Evolutionary conservation across 1,140 invertebrate genomes (phyloP), one percentile per base, ranked within the genome.

Genomic region (Zeugodacus cucurbitae): DNA sequence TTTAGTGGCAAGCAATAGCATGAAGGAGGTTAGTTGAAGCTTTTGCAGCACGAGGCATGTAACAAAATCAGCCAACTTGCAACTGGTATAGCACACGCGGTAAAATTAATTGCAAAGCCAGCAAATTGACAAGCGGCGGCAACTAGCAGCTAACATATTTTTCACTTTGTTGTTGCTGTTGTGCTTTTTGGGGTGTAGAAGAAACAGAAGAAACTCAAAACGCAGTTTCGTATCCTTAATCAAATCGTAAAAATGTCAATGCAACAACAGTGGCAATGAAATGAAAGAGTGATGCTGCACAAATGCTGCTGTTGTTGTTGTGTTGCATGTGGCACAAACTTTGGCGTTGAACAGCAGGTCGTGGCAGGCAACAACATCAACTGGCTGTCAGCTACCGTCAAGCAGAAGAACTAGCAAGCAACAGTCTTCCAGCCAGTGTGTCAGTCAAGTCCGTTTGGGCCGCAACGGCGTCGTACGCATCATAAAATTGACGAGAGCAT

Each of bases 231-330:
- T n/a, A 74, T 74, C 67, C 67, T 74, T 74, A 74, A 74, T 74
- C 67, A 74, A 74, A 41, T 74, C 67, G 67, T 74, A 37, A 74
- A 74, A n/a, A 74, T 74, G 67, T 74, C 67, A 74, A 74, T 74
- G 67, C 67, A 20, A n/a, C 67, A 74, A 74, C 67, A 74, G 67
- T 74, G 67, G 67, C 67, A 74, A 74, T 74, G 67, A 74, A 74
- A 74, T 22, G 32, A 74, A 74, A 41, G 41, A 74, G 32, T 37
- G 20, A 74, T 74, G 67, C 34, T 34, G 64, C 64, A 32, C 6
- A 32, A 26, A 0, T 2, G 17, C 29, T 34, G 26, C 14, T 2
- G 7, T 20, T 2, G 17, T 8, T 34, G 26, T 3, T 2, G 7
- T 20, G 62, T 67, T 32, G 62, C 48, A 32, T 67, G 62, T 67